Percentiles rank a stretch among this genome's conserved stretches.
Evolutionary conservation across 2,888 invertebrate genomes (phyloP).

Genomic region (Harpalus rubripes): DNA sequence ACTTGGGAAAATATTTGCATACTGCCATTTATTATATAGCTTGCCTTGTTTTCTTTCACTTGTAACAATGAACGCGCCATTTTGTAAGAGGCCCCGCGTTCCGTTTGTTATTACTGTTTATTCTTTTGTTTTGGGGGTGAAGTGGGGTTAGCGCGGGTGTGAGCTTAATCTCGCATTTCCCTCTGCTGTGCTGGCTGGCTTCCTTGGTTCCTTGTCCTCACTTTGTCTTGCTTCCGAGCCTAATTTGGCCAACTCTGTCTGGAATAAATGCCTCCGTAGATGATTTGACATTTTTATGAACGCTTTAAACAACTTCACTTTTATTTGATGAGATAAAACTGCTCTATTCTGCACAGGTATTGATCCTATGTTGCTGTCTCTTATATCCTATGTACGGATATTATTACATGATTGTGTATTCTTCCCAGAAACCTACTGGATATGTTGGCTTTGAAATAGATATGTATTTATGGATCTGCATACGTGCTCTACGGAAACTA

Average conservation of each 20-base stretch:
- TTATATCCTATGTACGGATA: not conserved
- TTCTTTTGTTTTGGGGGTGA: constrained; percentile 43
- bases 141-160: not conserved
- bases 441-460: not conserved
- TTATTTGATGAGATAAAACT: constrained; percentile 40
- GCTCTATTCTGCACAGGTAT: constrained; percentile 21
- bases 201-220: constrained; percentile 7
- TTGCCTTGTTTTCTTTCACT: constrained; percentile 64
- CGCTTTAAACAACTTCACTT: constrained; percentile 28
- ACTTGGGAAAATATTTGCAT: constrained; percentile 66
- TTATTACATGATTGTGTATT: constrained; percentile 33
- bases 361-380: constrained; percentile 6
- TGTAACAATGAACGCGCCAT: constrained; percentile 63
- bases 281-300: constrained; percentile 54
- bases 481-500: not conserved
- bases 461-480: constrained; percentile 20
- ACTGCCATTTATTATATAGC: constrained; percentile 65
- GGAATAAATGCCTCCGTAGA: constrained; percentile 38
- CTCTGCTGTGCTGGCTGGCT: not conserved
- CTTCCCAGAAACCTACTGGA: not conserved
- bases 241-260: constrained; percentile 44
- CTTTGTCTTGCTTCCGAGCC: constrained; percentile 29
- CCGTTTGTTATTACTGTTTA: constrained; percentile 59
- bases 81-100: constrained; percentile 54
- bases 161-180: constrained; percentile 45